These are phyloP conservation scores for Tetrapedia diversipes DNA, from an alignment of 2,888 invertebrate genomes.

Conservation along the genomic window DNA sequence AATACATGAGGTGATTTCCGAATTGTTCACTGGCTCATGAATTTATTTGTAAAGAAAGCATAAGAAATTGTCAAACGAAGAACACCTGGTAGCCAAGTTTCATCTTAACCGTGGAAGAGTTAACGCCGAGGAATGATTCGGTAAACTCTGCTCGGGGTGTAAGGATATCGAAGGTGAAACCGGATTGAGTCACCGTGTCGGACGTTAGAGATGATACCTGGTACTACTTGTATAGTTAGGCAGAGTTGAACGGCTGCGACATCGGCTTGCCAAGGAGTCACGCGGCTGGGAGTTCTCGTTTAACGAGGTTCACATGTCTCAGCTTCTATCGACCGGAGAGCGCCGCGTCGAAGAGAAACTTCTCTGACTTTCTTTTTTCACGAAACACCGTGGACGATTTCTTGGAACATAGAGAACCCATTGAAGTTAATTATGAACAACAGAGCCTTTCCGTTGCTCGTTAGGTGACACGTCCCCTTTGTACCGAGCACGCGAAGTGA, in stretches of 20 bases:
- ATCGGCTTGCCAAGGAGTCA: constrained; percentile 14
- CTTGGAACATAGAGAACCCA: not conserved
- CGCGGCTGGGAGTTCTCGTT: constrained; percentile 28
- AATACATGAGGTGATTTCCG: too few relatives aligned
- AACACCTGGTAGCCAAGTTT: not conserved
- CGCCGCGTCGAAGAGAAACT: constrained; percentile 11
- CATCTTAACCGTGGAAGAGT: not conserved
- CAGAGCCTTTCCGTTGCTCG: not conserved
- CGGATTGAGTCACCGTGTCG: not conserved
- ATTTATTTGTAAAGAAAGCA: too few relatives aligned
- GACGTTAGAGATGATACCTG: not conserved
- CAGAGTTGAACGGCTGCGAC: constrained; percentile 14
- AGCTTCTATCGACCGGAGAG: constrained; percentile 22
- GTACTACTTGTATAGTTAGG: not conserved
- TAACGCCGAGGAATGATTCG: too few relatives aligned
- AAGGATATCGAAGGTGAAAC: not conserved
- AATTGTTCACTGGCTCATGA: too few relatives aligned
- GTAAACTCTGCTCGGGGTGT: not conserved
- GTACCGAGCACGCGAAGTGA: not conserved
- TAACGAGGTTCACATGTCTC: constrained; percentile 39
- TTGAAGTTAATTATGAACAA: constrained; percentile 1
- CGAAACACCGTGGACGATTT: not conserved
- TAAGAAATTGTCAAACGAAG: not conserved
- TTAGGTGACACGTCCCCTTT: not conserved
- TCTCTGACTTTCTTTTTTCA: constrained; percentile 18